Evolutionary conservation across 2,888 invertebrate genomes (phyloP).

Genomic region (Lithophane leautieri): DNA sequence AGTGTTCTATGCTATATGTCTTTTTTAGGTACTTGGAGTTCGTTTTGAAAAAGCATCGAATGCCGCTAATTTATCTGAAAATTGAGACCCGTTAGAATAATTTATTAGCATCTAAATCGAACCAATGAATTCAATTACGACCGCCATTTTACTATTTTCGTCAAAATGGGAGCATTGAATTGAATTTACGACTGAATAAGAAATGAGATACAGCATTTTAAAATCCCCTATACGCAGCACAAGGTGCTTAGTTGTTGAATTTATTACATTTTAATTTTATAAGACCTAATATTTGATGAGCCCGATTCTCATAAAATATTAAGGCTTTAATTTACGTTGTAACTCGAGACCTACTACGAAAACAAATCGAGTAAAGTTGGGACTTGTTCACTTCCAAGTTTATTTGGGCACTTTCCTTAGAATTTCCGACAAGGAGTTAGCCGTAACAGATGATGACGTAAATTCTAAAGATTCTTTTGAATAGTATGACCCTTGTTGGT

Average conservation of each 20-base stretch:
- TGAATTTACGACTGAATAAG: conserved; percentile 40
- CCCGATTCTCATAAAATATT: conserved; percentile 49
- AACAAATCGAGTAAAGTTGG: conserved; percentile 56
- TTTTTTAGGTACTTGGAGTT: background rate
- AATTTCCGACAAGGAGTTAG: conserved; percentile 29
- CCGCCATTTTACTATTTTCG: conserved; percentile 36
- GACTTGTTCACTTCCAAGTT: conserved; percentile 48
- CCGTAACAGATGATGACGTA: conserved; percentile 19
- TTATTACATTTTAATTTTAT: conserved; percentile 50
- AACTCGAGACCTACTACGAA: conserved; percentile 46
- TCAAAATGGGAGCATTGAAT: conserved; percentile 34
- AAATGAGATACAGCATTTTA: conserved; percentile 38
- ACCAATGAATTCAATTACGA: conserved; percentile 37
- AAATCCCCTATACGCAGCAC: conserved; percentile 15
- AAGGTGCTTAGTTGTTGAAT: conserved; percentile 37
- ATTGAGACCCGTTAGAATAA: conserved; percentile 30
- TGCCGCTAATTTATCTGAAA: conserved; percentile 8
- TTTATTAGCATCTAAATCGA: conserved; percentile 44
- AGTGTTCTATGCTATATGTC: background rate
- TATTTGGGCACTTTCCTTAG: conserved; percentile 33
- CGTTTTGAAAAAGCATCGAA: background rate
- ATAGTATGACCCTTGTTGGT: background rate
- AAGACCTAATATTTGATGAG: conserved; percentile 45
- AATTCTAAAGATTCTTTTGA: conserved; percentile 24
- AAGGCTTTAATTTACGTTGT: conserved; percentile 49